Evolutionary conservation across 2,797 vertebrate genomes (phyloP).

Genomic region (Pseudochirops corinnae): DNA sequence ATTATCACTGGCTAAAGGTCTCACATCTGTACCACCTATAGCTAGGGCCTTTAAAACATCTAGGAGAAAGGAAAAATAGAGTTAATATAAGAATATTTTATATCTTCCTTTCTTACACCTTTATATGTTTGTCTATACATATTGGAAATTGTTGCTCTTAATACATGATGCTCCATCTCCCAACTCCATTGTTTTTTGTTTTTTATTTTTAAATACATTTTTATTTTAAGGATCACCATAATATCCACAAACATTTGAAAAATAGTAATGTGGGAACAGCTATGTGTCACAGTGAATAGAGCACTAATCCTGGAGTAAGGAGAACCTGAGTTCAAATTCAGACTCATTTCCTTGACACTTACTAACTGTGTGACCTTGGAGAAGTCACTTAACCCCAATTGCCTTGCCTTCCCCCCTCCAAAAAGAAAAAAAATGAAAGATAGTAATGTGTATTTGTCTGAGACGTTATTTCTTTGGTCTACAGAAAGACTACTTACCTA

Average conservation of each 20-base stretch:
- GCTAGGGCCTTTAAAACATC: accelerated
- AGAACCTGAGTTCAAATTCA: too few species aligned
- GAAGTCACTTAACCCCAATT: too few species aligned
- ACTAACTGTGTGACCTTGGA: too few species aligned
- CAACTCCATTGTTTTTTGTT: neutral
- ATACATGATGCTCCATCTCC: neutral
- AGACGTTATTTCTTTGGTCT: too few species aligned
- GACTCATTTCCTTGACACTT: too few species aligned
- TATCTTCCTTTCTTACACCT: neutral
- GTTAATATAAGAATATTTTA: too few species aligned
- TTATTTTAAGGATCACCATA: neutral
- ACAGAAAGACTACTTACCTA: too few species aligned
- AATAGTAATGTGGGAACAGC: neutral
- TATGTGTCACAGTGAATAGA: too few species aligned
- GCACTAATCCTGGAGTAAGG: too few species aligned
- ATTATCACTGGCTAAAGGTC: neutral
- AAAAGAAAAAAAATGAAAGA: neutral
- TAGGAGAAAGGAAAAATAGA: accelerated
- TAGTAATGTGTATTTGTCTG: neutral
- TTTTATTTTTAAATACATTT: constrained; percentile 23
- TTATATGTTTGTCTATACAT: neutral
- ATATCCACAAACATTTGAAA: neutral
- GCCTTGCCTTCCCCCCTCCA: too few species aligned
- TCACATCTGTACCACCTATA: neutral
- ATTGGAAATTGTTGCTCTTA: neutral